Evolutionary conservation across 2,888 invertebrate genomes (phyloP).

Genomic region (Nephrocerus scutellatus): DNA sequence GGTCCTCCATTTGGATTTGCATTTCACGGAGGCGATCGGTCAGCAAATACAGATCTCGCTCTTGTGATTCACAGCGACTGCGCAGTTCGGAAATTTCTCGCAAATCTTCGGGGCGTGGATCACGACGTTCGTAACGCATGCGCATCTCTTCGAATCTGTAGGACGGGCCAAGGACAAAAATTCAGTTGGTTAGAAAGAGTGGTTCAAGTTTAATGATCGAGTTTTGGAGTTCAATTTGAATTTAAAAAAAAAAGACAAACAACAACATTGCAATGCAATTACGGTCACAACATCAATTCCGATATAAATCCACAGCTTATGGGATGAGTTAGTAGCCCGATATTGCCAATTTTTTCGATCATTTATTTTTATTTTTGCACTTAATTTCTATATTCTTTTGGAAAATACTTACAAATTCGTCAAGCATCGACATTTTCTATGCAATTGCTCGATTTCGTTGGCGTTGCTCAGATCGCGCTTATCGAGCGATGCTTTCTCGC

Average conservation of each 20-base stretch:
- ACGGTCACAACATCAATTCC: constrained; percentile 12
- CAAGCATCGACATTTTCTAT: constrained; percentile 52
- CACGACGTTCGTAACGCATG: constrained; percentile 52
- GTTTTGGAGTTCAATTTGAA: too few relatives aligned
- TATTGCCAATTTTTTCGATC: too few relatives aligned
- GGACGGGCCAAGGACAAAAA: too few relatives aligned
- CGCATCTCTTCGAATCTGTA: constrained; percentile 55
- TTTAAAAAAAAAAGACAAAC: neutral
- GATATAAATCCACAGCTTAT: too few relatives aligned
- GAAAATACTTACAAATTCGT: constrained; percentile 52
- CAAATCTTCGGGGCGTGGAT: constrained; percentile 53
- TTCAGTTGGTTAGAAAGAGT: too few relatives aligned
- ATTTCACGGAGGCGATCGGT: constrained; percentile 55
- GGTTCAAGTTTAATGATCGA: too few relatives aligned
- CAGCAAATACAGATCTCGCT: constrained; percentile 52
- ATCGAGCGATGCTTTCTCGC: constrained; percentile 43
- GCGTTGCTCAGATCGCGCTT: constrained; percentile 50
- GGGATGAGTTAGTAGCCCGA: too few relatives aligned
- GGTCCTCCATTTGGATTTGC: constrained; percentile 49
- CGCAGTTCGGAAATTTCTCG: constrained; percentile 52
- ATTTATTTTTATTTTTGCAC: neutral
- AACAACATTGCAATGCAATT: constrained; percentile 6
- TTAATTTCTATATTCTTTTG: neutral
- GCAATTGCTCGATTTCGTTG: constrained; percentile 53
- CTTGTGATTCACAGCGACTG: constrained; percentile 54